phyloP scores from a whole-genome alignment of 1,140 invertebrate genomes.

The Hypsibius dujardini region DNA sequence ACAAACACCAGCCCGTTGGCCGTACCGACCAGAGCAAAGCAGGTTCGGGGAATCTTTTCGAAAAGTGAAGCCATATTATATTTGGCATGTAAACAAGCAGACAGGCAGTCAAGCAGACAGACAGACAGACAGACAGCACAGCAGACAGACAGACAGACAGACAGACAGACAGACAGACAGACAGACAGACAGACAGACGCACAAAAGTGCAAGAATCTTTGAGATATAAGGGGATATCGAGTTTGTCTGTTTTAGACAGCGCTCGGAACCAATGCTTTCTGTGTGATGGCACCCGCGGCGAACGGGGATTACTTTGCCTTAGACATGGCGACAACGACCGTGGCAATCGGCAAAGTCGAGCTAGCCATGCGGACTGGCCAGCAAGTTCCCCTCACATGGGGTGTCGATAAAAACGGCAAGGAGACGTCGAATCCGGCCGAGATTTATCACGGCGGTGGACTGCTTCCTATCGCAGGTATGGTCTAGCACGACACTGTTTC shows the following conservation, averaged over 20 bases:
- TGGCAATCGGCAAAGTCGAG: conserved; percentile 55
- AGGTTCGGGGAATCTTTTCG: neutral
- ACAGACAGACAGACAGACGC: too few species aligned
- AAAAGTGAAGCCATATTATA: neutral
- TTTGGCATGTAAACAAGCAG: neutral
- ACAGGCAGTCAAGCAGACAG: neutral
- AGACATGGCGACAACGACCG: conserved; percentile 82
- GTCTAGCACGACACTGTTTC: neutral
- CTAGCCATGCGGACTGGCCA: conserved; percentile 41
- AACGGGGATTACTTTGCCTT: conserved; percentile 57
- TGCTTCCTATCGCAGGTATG: conserved; percentile 34
- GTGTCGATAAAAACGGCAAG: conserved; percentile 48
- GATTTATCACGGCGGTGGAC: conserved; percentile 30
- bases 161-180: too few species aligned
- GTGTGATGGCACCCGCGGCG: conserved; percentile 55
- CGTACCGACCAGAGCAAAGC: conserved; percentile 60
- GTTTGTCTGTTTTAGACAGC: conserved; percentile 36
- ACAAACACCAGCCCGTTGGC: conserved; percentile 80
- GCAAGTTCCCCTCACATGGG: conserved; percentile 62
- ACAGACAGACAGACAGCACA: too few species aligned
- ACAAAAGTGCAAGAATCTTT: neutral
- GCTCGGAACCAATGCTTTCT: conserved; percentile 75
- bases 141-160: too few species aligned
- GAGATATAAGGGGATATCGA: neutral
- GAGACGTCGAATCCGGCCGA: conserved; percentile 30